These are phyloP conservation scores for Nephrotoma guestfalica DNA, from an alignment of 2,888 invertebrate species.

Conservation along the genomic window DNA sequence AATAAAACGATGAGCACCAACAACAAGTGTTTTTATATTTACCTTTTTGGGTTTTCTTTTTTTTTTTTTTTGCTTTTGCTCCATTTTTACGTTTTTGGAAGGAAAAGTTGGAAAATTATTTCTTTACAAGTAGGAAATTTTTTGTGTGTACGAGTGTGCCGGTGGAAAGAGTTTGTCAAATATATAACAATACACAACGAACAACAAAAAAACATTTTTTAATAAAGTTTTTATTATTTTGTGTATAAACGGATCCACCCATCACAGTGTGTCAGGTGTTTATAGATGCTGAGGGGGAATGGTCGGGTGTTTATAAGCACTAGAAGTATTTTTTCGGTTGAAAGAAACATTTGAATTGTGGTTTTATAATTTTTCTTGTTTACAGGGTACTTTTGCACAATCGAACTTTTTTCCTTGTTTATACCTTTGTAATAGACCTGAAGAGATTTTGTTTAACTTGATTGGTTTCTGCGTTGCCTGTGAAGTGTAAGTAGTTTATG, in stretches of 20 bases:
- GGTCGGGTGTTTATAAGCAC: not conserved
- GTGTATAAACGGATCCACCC: not conserved
- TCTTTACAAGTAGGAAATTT: not conserved
- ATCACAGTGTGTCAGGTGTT: not conserved
- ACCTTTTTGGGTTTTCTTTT: not conserved
- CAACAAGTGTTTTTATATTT: not conserved
- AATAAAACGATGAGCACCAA: not conserved
- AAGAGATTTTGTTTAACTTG: not conserved
- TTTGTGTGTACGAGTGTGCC: not conserved
- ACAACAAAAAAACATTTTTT: not conserved
- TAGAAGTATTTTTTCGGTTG: not conserved
- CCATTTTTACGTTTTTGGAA: not conserved
- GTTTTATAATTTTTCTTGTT: not conserved
- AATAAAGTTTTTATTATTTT: not conserved
- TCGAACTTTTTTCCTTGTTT: not conserved
- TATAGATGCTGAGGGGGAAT: not conserved
- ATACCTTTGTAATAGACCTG: not conserved
- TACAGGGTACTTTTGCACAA: not conserved
- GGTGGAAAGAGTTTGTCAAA: not conserved
- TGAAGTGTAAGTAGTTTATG: no score
- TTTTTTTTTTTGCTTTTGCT: no score
- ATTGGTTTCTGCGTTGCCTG: no score
- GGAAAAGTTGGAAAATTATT: not conserved
- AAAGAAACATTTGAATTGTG: not conserved
- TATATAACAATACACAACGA: not conserved